Evolutionary conservation across 2,113 vertebrate genomes (phyloP).

Genomic region (Argyrosomus japonicus): DNA sequence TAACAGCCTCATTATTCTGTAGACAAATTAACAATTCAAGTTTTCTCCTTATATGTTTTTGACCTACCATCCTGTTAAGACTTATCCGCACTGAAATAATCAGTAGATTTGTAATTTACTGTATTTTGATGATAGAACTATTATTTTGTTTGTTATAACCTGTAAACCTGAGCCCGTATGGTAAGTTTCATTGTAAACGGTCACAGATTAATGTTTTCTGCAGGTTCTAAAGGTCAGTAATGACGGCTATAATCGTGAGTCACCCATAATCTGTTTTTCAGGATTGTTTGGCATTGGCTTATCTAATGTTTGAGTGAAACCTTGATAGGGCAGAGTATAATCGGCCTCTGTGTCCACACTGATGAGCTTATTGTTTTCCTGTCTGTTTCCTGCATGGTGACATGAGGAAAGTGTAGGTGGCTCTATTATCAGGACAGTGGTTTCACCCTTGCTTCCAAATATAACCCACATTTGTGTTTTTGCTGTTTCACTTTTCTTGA

Average conservation of each 20-base stretch:
- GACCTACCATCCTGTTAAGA: background rate
- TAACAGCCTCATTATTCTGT: no score
- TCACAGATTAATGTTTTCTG: background rate
- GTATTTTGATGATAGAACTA: background rate
- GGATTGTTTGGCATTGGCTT: constrained; percentile 27
- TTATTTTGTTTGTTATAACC: background rate
- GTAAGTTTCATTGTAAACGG: background rate
- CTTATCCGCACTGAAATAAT: background rate
- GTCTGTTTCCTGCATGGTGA: constrained; percentile 51
- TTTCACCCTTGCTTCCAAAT: constrained; percentile 28
- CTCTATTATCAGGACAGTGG: constrained; percentile 38
- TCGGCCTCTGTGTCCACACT: constrained; percentile 35
- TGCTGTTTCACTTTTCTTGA: constrained; percentile 27
- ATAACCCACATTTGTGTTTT: constrained; percentile 16
- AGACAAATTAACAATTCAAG: no score
- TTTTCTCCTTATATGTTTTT: background rate
- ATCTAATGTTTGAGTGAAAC: constrained; percentile 60
- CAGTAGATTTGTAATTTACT: background rate
- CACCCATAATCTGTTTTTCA: constrained; percentile 36
- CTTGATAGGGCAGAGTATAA: constrained; percentile 17
- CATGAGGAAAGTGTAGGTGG: constrained; percentile 45
- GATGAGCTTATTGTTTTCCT: constrained; percentile 51
- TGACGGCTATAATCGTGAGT: constrained; percentile 39
- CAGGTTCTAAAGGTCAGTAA: constrained; percentile 32
- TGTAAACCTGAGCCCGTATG: background rate